Base-by-base conservation (phyloP, 2,113 vertebrate genomes). In the Bettongia penicillata region DNA sequence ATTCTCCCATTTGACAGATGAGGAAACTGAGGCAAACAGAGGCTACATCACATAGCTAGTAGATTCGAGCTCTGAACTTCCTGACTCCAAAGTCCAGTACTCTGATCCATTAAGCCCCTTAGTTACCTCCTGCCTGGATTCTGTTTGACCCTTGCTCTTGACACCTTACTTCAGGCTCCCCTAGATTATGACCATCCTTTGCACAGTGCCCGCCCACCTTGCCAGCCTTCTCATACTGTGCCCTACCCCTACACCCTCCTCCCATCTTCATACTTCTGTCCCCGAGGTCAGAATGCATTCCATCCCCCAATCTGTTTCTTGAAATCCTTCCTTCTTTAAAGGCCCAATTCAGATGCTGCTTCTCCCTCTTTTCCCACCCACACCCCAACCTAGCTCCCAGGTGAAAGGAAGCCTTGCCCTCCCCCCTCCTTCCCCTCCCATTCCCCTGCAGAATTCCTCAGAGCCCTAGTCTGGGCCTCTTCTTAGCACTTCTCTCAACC, bases 1-100 rank as follows among this genome's bases (percentile, higher is more conserved):
- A 16, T 52, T 19, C 0, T 89, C 8, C 90, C 16, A 52, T 95
- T 92, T 94, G 94, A 61, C 14, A 92, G 92, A 53, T 93, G 94
- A 93, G 53, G 3, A 49, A 90, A 68, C 19, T 57, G 91, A 94
- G 51, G 19, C 43, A 96, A 51, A 31, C 57, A 84, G 52, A 91
- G 92, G 4, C 47, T 95, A 68, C 90, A 51, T 47, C 47, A 92
- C n/a, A 90, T 19, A 95, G 12, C 24, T 68, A 90, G 47, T 28
- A n/a, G 53, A 55, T 25, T 26, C 53, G 8, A 7, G 8, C 24
- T 24, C 53, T 8, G 24, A 55, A 7, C 53, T 55, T 55, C 24
- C 53, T 55, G 53, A 55, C 24, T 26, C 53, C 16, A 22, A 22
- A 52, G 52, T 52, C 53, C 5, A 53, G 53, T 23, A 53, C 53